Evolutionary conservation across 2,113 vertebrate genomes (phyloP), one percentile per base, ranked within the genome.

Genomic region (Eulemur macaco): DNA sequence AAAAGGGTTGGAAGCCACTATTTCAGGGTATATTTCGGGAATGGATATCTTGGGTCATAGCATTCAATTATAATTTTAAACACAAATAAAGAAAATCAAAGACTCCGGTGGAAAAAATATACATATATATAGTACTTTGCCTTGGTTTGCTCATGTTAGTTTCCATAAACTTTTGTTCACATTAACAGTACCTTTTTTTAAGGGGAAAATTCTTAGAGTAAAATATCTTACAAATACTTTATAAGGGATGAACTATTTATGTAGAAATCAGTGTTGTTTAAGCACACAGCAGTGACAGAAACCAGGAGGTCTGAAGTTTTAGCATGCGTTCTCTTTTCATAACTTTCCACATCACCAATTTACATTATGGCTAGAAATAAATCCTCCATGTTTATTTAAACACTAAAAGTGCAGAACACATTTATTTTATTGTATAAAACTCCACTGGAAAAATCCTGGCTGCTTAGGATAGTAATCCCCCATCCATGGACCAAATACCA

Each of bases 351-450:
- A 94, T 95, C 93, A 96, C 95, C 66, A 31, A 98, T 98, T 98
- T 98, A 98, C 94, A 97, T 95, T 98, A 98, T 47, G 42, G 63
- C 34, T 96, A 63, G 97, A 96, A 98, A 96, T 98, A 97, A 98
- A 98, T 98, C 96, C 97, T 88, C 90, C 93, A 13, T 97, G 97
- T 98, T 98, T 98, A 98, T 91, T 97, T 97, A 98, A 98, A 94
- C 92, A 89, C 89, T 85, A 96, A 91, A 98, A 97, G 96, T 45
- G 39, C 86, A 97, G 97, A 98, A 97, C 83, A 74, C 12, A 64
- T 98, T 96, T 77, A 94, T 96, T 98, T 96, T 97, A 96, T 83
- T 97, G 92, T 98, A 96, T 91, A 97, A 98, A 98, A 98, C 87
- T 92, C 89, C 74, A 94, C 95, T 97, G 98, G 92, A 98, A 98